These are phyloP conservation scores for Zaprionus ornatus DNA, from an alignment of 1,140 invertebrate species.

Conservation along the genomic window DNA sequence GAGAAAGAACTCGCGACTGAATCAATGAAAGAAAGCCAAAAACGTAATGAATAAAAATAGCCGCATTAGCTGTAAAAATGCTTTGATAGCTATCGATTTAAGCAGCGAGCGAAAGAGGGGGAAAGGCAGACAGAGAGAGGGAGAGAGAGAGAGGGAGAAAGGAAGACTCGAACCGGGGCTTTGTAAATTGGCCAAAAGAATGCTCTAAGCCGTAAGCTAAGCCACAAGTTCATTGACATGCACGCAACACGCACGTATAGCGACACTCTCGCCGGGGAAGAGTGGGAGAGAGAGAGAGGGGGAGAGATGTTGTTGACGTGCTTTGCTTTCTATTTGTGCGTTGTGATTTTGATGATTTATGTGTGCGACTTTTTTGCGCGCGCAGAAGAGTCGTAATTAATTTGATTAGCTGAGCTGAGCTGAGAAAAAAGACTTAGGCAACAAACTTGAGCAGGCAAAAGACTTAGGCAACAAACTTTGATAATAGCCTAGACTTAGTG, in stretches of 20 bases:
- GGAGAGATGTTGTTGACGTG: conserved; percentile 15
- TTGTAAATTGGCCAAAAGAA: conserved; percentile 78
- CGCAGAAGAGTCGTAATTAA: conserved; percentile 42
- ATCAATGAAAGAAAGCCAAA: conserved; percentile 69
- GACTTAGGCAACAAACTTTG: conserved; percentile 59
- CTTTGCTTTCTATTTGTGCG: conserved; percentile 65
- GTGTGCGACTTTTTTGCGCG: conserved; percentile 24
- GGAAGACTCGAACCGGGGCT: conserved; percentile 31
- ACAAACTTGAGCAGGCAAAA: conserved; percentile 43
- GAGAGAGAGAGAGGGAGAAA: conserved; percentile 27
- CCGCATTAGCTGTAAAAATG: conserved; percentile 81
- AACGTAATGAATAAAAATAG: conserved; percentile 83
- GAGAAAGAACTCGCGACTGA: conserved; percentile 30
- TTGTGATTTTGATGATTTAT: conserved; percentile 56
- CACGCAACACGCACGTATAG: conserved; percentile 30
- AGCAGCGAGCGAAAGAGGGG: conserved; percentile 29
- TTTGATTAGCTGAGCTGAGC: conserved; percentile 57
- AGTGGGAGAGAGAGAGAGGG: neutral
- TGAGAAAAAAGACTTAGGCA: conserved; percentile 43
- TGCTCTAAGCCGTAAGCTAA: conserved; percentile 66
- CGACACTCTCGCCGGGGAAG: conserved; percentile 49
- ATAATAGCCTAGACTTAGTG: conserved; percentile 19
- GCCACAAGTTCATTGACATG: conserved; percentile 70
- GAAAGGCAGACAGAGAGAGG: conserved; percentile 9
- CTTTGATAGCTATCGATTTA: conserved; percentile 79